Evolutionary conservation across 2,888 invertebrate genomes (phyloP).

Genomic region (Mesorhabditis spiculigera): DNA sequence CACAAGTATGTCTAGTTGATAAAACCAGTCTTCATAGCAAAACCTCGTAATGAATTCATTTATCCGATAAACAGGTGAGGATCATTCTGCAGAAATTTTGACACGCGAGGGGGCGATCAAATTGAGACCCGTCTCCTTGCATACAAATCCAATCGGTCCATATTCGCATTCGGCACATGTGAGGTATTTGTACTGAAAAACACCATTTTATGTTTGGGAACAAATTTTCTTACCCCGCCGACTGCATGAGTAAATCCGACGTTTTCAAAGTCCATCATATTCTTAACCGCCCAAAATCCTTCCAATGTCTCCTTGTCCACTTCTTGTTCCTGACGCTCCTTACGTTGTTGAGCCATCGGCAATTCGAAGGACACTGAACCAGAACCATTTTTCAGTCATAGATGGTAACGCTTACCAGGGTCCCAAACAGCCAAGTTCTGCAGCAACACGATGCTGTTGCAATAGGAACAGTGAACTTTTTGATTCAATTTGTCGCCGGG

Average conservation of each 20-base stretch:
- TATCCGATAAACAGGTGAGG: too few relatives aligned
- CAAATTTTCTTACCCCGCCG: constrained; percentile 59
- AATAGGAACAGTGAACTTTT: not conserved
- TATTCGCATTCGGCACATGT: constrained; percentile 96
- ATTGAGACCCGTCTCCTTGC: constrained; percentile 26
- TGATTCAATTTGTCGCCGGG: not conserved
- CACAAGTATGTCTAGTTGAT: too few relatives aligned
- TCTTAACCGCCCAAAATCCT: constrained; percentile 74
- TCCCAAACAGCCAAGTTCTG: not conserved
- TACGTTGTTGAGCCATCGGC: constrained; percentile 10
- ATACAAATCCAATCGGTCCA: constrained; percentile 80
- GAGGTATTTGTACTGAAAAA: constrained; percentile 72
- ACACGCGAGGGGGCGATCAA: constrained; percentile 32
- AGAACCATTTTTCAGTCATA: constrained; percentile 10
- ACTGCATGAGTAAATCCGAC: constrained; percentile 89
- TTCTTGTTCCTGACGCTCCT: not conserved
- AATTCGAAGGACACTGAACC: constrained; percentile 11
- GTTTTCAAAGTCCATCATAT: constrained; percentile 92
- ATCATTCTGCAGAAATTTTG: not conserved
- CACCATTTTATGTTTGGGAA: not conserved
- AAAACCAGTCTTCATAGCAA: too few relatives aligned
- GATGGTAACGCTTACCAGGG: not conserved
- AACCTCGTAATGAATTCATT: too few relatives aligned
- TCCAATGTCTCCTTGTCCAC: constrained; percentile 21
- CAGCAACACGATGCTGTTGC: not conserved